Evolutionary conservation across 1,140 invertebrate species (phyloP).

Genomic region (Drosophila saltans): DNA sequence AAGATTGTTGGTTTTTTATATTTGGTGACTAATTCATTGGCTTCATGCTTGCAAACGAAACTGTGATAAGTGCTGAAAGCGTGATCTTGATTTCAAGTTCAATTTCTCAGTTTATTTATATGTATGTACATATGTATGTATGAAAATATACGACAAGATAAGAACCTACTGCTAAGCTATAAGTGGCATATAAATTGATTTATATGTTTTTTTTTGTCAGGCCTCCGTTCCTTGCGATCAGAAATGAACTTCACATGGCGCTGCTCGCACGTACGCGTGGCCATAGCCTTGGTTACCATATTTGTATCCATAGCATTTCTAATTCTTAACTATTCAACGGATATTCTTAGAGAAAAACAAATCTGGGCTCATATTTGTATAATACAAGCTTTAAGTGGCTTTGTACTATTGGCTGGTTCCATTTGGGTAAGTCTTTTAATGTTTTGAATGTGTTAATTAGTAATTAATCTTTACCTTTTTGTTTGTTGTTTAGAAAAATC

Average conservation of each 20-base stretch:
- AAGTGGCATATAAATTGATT: background rate
- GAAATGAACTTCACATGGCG: conserved; percentile 13
- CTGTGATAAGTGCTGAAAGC: too few species aligned
- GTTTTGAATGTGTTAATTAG: background rate
- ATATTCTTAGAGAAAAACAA: background rate
- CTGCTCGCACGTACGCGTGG: conserved; percentile 5
- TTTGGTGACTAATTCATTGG: too few species aligned
- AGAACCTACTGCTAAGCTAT: background rate
- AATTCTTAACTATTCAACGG: background rate
- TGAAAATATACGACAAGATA: background rate
- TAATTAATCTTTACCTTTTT: background rate
- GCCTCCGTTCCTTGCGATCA: background rate
- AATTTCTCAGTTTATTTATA: too few species aligned
- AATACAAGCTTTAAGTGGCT: background rate
- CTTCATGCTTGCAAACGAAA: too few species aligned
- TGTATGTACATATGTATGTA: too few species aligned
- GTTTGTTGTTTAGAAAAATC: conserved; percentile 24
- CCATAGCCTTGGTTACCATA: conserved; percentile 31
- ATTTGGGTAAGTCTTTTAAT: background rate
- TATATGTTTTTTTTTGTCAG: background rate
- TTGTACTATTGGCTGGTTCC: background rate
- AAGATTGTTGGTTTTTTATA: too few species aligned
- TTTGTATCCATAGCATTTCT: conserved; percentile 26
- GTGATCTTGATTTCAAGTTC: too few species aligned
- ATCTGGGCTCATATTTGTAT: background rate